Evolutionary conservation across 2,113 vertebrate genomes (phyloP).

Genomic region (Polypterus senegalus): DNA sequence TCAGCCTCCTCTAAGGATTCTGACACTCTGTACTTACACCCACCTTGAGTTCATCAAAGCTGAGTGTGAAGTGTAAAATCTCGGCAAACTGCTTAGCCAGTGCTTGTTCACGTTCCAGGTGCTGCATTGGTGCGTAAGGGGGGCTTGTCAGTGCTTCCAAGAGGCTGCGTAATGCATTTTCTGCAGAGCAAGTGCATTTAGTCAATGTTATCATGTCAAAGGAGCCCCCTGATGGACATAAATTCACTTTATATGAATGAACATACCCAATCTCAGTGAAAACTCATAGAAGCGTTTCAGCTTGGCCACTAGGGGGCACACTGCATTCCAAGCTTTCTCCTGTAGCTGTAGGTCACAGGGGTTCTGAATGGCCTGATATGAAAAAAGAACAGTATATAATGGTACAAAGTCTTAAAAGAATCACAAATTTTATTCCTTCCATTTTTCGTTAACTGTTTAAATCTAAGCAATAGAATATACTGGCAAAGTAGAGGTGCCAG

Average conservation of each 20-base stretch:
- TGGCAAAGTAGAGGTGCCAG: too few species aligned
- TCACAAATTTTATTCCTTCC: neutral
- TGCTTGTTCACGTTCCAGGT: slow-evolving; percentile 76
- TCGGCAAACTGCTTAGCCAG: slow-evolving; percentile 82
- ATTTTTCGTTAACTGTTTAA: too few species aligned
- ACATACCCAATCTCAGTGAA: slow-evolving; percentile 74
- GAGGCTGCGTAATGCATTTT: slow-evolving; percentile 74
- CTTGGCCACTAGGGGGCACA: slow-evolving; percentile 82
- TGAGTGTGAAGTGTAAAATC: slow-evolving; percentile 84
- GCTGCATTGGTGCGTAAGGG: slow-evolving; percentile 75
- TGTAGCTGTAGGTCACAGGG: slow-evolving; percentile 74
- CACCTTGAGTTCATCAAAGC: slow-evolving; percentile 82
- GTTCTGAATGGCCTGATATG: slow-evolving; percentile 73
- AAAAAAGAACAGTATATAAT: neutral
- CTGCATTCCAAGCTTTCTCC: slow-evolving; percentile 80
- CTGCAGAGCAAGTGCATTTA: slow-evolving; percentile 29
- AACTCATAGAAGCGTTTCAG: slow-evolving; percentile 88
- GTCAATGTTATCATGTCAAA: slow-evolving; percentile 45
- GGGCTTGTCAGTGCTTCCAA: slow-evolving; percentile 80
- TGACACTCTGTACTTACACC: accelerated
- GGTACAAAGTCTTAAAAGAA: neutral
- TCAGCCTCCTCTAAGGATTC: too few species aligned
- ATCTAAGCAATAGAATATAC: too few species aligned
- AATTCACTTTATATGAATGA: too few species aligned
- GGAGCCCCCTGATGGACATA: neutral